Conservation (phyloP, 2,113 vertebrate species). For the Etheostoma spectabile region DNA sequence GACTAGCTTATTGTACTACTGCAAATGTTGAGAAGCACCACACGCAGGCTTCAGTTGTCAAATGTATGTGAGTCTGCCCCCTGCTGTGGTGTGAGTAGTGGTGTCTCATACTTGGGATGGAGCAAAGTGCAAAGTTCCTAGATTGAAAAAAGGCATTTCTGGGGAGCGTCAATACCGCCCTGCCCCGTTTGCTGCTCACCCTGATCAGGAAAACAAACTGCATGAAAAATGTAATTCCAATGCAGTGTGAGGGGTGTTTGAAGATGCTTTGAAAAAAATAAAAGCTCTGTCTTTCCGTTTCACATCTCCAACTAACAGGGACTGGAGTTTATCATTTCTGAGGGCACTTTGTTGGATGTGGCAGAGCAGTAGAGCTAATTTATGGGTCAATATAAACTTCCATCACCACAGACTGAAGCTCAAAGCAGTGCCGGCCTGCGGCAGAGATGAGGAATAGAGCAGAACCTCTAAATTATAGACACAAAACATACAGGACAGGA, state of each 20-base stretch:
- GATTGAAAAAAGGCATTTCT: conserved; percentile 3
- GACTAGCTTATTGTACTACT: background rate
- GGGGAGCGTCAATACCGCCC: background rate
- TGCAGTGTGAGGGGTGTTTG: background rate
- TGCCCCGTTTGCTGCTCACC: background rate
- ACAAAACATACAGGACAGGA: conserved; percentile 29
- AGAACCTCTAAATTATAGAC: conserved; percentile 49
- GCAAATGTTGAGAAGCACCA: background rate
- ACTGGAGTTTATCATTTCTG: conserved; percentile 61
- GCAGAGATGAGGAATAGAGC: conserved; percentile 59
- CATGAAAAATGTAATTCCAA: background rate
- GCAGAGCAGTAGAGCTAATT: conserved; percentile 72
- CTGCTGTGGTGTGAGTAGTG: conserved; percentile 17
- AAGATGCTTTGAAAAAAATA: background rate
- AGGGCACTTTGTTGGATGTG: conserved; percentile 66
- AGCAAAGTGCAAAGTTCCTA: conserved; percentile 6
- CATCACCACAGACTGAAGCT: conserved; percentile 63
- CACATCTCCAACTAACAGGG: conserved; percentile 40
- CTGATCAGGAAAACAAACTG: conserved; percentile 20
- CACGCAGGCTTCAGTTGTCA: conserved; percentile 7
- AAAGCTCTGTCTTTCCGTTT: conserved; percentile 17
- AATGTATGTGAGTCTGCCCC: conserved; percentile 23
- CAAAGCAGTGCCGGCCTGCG: conserved; percentile 59
- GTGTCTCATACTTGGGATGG: conserved; percentile 6
- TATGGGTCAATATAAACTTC: conserved; percentile 81